Evolutionary conservation across 2,113 vertebrate genomes (phyloP).

Genomic region (Acrocephalus arundinaceus): DNA sequence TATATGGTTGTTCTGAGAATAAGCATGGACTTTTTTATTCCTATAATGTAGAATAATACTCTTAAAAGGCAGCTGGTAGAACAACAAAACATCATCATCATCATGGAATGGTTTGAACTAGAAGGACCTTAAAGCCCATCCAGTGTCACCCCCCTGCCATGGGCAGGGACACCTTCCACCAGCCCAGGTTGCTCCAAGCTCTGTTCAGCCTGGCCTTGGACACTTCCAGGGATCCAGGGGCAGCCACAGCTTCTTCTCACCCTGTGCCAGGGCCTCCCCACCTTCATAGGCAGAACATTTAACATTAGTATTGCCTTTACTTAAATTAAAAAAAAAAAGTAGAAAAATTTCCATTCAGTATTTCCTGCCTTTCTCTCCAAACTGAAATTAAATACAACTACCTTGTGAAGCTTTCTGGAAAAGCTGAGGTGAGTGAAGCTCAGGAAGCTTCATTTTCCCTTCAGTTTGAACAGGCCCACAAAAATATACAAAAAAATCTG

Average conservation of each 20-base stretch:
- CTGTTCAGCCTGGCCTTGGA: fast-evolving
- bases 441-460: not conserved
- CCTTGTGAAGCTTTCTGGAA: not conserved
- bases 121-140: not conserved
- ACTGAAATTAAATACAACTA: not conserved
- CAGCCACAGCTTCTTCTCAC: not conserved
- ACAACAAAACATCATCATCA: not conserved
- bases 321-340: not conserved
- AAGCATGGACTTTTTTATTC: not conserved
- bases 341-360: not conserved
- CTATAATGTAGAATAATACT: not conserved
- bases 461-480: not conserved
- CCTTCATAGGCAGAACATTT: not conserved
- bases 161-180: not conserved
- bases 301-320: not conserved
- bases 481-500: not conserved
- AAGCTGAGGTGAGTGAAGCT: not conserved
- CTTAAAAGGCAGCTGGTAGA: not conserved
- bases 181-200: fast-evolving
- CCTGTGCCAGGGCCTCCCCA: not conserved
- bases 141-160: fast-evolving
- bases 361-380: not conserved
- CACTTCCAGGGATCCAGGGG: not conserved
- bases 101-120: not conserved
- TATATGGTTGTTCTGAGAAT: not conserved